Evolutionary conservation across 2,113 vertebrate species (phyloP).

Genomic region (Sphyrna mokarran): DNA sequence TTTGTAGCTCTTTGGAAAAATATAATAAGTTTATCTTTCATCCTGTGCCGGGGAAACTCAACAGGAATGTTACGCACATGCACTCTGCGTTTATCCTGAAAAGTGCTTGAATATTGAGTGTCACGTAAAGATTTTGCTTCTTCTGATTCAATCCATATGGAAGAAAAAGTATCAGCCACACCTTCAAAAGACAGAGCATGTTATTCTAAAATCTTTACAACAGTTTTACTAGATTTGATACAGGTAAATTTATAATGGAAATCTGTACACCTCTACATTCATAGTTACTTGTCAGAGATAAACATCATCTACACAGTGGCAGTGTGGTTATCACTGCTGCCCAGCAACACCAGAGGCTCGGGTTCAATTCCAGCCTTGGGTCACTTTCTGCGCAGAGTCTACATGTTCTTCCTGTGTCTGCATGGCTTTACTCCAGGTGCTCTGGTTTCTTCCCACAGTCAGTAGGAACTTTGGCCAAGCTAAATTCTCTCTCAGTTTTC

Average conservation of each 20-base stretch:
- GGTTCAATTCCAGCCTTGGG: too few relatives aligned
- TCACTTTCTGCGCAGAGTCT: too few relatives aligned
- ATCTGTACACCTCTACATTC: neutral
- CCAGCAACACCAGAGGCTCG: too few relatives aligned
- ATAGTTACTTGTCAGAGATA: neutral
- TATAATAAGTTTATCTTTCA: slow-evolving; percentile 51
- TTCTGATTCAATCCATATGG: neutral
- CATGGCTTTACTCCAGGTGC: too few relatives aligned
- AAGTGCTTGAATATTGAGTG: slow-evolving; percentile 8
- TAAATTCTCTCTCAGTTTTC: too few relatives aligned
- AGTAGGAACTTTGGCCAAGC: too few relatives aligned
- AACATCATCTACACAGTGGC: neutral
- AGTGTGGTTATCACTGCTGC: too few relatives aligned
- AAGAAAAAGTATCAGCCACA: neutral
- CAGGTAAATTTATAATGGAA: neutral
- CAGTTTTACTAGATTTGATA: neutral
- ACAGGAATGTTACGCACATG: slow-evolving; percentile 44
- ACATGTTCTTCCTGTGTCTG: too few relatives aligned
- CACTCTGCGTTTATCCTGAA: slow-evolving; percentile 42
- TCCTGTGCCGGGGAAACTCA: slow-evolving; percentile 40
- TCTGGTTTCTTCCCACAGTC: too few relatives aligned
- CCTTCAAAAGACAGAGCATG: neutral
- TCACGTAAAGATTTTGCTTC: neutral
- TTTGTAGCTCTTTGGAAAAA: slow-evolving; percentile 47
- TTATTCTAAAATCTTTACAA: neutral